A percentile compares a stretch with the other conserved stretches of the same genome.
Conservation (phyloP, 2,113 vertebrate genomes). For the Xiphophorus couchianus region DNA sequence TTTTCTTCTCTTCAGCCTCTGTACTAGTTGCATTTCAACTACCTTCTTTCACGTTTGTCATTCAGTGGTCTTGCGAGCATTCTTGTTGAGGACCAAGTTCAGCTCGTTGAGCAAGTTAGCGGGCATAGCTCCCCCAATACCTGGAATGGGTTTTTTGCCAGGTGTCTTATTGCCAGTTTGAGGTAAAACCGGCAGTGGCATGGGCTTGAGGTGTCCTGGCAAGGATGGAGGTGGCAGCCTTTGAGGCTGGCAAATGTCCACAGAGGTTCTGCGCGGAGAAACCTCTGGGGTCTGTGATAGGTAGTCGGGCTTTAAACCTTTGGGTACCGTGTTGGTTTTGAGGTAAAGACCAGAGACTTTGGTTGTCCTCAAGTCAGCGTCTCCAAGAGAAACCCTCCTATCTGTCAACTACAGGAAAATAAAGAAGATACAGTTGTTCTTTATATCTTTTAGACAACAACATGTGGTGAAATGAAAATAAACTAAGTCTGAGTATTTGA, state of each 20-base stretch:
- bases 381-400: slow-evolving; percentile 24
- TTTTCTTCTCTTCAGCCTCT: background rate
- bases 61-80: slow-evolving; percentile 67
- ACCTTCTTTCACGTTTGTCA: slow-evolving; percentile 23
- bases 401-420: slow-evolving; percentile 33
- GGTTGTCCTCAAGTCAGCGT: slow-evolving; percentile 7
- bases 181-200: slow-evolving; percentile 1
- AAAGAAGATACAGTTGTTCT: background rate
- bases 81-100: slow-evolving; percentile 85
- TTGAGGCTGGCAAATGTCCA: slow-evolving; percentile 7
- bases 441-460: background rate
- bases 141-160: slow-evolving; percentile 33
- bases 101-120: slow-evolving; percentile 88
- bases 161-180: slow-evolving; percentile 4
- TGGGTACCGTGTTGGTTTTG: slow-evolving; percentile 71
- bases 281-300: slow-evolving; percentile 12
- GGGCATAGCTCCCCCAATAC: slow-evolving; percentile 72
- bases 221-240: background rate
- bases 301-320: slow-evolving; percentile 66
- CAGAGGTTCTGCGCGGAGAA: background rate
- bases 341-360: slow-evolving; percentile 50
- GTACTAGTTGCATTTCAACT: background rate
- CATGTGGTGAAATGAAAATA: background rate
- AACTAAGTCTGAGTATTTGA: background rate
- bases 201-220: slow-evolving; percentile 11